phyloP scores from a whole-genome alignment of 2,797 vertebrate genomes.

The Pelodytes ibericus region DNA sequence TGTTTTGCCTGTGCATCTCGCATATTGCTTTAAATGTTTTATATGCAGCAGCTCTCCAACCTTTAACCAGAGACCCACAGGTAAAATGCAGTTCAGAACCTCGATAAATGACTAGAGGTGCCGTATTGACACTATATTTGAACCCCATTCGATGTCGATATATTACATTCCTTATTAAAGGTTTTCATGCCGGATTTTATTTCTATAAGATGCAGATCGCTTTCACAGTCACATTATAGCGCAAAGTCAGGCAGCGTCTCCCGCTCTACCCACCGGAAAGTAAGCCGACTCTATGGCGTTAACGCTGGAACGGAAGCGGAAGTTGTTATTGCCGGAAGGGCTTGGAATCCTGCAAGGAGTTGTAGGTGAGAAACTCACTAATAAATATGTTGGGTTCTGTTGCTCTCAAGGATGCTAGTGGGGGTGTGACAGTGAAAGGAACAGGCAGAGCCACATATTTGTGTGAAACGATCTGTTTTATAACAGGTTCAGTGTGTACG shows the following conservation, averaged over 20 bases:
- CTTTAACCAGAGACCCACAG: no score
- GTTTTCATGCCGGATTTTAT: no score
- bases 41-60: no score
- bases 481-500: neutral
- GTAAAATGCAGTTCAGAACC: no score
- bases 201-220: no score
- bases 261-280: neutral
- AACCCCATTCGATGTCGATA: no score
- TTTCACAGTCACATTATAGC: neutral
- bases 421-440: neutral
- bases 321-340: neutral
- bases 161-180: no score
- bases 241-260: neutral
- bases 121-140: no score
- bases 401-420: neutral
- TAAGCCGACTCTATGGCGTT: neutral
- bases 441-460: neutral
- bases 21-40: no score
- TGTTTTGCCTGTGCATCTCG: no score
- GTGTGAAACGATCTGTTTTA: neutral
- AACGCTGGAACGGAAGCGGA: neutral
- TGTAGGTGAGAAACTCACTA: slow-evolving; percentile 1
- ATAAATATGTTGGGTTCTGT: neutral
- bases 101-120: no score
- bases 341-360: neutral